Evolutionary conservation across 2,797 vertebrate genomes (phyloP).

Genomic region (Taenioides sp.): DNA sequence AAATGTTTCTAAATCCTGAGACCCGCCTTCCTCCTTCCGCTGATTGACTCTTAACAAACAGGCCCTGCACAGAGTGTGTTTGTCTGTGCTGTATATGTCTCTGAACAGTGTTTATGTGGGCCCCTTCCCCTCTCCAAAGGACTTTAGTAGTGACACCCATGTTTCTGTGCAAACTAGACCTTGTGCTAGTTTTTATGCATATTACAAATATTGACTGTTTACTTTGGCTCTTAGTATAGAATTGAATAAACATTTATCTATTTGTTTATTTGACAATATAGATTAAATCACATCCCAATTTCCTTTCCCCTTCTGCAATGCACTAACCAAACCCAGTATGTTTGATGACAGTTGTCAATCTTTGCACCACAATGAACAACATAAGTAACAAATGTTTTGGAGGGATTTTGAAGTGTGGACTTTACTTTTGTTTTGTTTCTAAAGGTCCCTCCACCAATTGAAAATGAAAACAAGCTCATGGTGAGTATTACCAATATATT

Average conservation of each 20-base stretch:
- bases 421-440: conserved; percentile 34
- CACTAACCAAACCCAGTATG: background rate
- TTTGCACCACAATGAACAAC: background rate
- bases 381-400: background rate
- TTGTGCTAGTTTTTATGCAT: background rate
- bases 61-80: conserved; percentile 4
- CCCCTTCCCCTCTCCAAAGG: background rate
- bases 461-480: conserved; percentile 85
- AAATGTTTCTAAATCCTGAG: conserved; percentile 5
- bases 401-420: background rate
- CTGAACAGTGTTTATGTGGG: conserved; percentile 45
- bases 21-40: conserved; percentile 4
- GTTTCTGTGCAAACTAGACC: background rate
- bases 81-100: conserved; percentile 48
- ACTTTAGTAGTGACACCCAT: background rate
- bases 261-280: background rate
- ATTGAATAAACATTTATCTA: background rate
- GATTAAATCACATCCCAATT: background rate
- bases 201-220: too few relatives aligned
- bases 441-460: conserved; percentile 62
- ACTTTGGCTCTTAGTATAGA: background rate
- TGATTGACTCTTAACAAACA: conserved; percentile 2
- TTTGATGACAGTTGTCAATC: background rate
- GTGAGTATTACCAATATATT: conserved; percentile 75
- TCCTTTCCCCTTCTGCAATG: background rate